Evolutionary conservation across 2,888 invertebrate genomes (phyloP).

Genomic region (Argyresthia albistria): DNA sequence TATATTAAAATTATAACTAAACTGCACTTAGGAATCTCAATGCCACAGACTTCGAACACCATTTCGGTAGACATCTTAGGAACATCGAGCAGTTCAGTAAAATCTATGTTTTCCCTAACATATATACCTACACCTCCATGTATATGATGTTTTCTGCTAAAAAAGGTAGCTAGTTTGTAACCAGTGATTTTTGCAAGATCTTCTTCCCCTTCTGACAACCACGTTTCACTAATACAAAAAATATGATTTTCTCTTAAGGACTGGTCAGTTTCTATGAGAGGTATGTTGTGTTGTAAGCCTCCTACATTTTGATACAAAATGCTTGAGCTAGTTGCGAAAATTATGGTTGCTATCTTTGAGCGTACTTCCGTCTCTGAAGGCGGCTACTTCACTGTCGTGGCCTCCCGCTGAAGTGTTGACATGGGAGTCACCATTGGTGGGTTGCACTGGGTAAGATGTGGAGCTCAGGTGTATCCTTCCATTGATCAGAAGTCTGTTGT

Average conservation of each 20-base stretch:
- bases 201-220: neutral
- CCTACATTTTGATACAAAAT: neutral
- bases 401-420: neutral
- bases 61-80: too few relatives aligned
- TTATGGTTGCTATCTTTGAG: neutral
- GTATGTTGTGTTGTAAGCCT: neutral
- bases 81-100: too few relatives aligned
- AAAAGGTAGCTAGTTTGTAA: neutral
- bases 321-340: neutral
- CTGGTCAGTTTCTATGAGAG: neutral
- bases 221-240: neutral
- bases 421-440: neutral
- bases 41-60: too few relatives aligned
- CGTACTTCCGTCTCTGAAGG: neutral
- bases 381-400: neutral
- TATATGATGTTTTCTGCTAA: slow-evolving; percentile 4
- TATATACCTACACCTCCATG: slow-evolving; percentile 15
- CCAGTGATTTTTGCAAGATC: neutral
- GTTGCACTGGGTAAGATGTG: neutral
- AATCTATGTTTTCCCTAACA: too few relatives aligned
- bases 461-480: neutral
- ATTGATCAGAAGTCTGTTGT: neutral
- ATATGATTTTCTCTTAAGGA: neutral
- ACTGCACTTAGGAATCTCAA: too few relatives aligned
- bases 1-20: too few relatives aligned